phyloP scores from a whole-genome alignment of 1,140 invertebrate genomes.

The Drosophila asahinai region DNA sequence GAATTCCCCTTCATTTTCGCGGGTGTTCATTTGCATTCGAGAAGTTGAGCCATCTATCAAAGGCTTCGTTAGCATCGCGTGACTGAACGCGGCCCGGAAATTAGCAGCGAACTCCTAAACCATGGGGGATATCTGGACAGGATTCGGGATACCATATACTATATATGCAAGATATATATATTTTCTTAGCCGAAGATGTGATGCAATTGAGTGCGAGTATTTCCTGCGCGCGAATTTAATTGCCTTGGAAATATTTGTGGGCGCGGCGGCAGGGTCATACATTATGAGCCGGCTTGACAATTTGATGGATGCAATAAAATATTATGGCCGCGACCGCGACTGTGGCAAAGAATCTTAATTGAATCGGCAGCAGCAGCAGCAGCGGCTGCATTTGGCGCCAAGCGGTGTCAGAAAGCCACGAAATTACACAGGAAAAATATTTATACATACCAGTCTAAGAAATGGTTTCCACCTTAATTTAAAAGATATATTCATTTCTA shows the following conservation, averaged over 20 bases:
- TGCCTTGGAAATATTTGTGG: constrained; percentile 50
- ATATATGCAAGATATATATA: background rate
- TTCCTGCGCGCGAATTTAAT: constrained; percentile 35
- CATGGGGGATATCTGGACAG: constrained; percentile 11
- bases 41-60: constrained; percentile 62
- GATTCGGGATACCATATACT: background rate
- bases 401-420: constrained; percentile 26
- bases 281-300: constrained; percentile 36
- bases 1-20: background rate
- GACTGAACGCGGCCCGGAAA: constrained; percentile 50
- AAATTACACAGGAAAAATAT: constrained; percentile 1
- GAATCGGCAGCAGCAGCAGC: constrained; percentile 38
- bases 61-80: constrained; percentile 77
- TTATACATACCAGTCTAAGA: too few relatives aligned
- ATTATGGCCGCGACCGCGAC: constrained; percentile 43
- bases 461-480: too few relatives aligned
- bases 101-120: constrained; percentile 32
- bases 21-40: constrained; percentile 44
- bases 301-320: constrained; percentile 65
- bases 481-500: background rate
- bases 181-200: constrained; percentile 27
- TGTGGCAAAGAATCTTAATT: constrained; percentile 66
- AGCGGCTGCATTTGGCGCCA: constrained; percentile 54
- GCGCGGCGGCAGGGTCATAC: constrained; percentile 50
- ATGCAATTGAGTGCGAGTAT: constrained; percentile 38